Conservation (phyloP, 2,888 invertebrate genomes). For the Spodoptera exigua region DNA sequence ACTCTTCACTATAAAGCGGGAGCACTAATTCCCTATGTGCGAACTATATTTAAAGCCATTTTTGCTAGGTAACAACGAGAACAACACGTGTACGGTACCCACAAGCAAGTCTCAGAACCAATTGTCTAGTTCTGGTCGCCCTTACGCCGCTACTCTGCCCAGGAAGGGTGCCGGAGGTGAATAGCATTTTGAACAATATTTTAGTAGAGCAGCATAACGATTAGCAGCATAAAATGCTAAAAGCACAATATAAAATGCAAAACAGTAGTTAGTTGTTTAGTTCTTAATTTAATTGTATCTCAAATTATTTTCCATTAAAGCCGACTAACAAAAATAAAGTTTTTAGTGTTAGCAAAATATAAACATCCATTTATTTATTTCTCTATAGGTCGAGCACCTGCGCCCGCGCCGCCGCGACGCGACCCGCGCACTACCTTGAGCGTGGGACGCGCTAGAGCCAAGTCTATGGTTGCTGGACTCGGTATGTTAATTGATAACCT, state of each 20-base stretch:
- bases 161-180: conserved; percentile 92
- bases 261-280: too few species aligned
- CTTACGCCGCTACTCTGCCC: conserved; percentile 96
- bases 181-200: conserved; percentile 1
- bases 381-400: conserved; percentile 91
- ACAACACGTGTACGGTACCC: conserved; percentile 78
- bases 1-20: too few species aligned
- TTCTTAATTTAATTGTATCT: too few species aligned
- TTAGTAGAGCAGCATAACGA: not conserved
- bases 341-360: too few species aligned
- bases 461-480: conserved; percentile 97
- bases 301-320: too few species aligned
- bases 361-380: not conserved
- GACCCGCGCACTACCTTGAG: conserved; percentile 98
- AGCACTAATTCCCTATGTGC: too few species aligned
- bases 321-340: too few species aligned
- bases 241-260: too few species aligned
- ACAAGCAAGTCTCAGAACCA: conserved; percentile 88
- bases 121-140: conserved; percentile 85
- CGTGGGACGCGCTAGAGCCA: conserved; percentile 96
- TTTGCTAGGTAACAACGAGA: conserved; percentile 68
- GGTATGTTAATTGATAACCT: conserved; percentile 81
- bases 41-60: not conserved
- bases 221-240: not conserved
- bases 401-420: conserved; percentile 97